Evolutionary conservation across 2,888 invertebrate genomes (phyloP), one percentile per base, ranked within the genome.

Genomic region (Callyntrura guangdongensis): DNA sequence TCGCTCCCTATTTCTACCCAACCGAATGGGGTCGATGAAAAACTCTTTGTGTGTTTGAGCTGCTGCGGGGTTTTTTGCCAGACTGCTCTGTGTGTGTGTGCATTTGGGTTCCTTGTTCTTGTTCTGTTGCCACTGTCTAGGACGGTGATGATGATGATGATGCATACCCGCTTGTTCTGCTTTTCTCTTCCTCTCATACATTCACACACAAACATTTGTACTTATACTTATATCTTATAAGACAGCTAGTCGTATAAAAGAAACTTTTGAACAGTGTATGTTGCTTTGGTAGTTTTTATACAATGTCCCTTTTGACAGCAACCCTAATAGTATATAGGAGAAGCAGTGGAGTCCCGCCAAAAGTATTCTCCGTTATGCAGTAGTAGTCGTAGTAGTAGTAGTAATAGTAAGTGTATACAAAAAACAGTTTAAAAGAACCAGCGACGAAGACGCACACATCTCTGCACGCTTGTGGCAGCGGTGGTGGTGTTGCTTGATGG

Each of bases 11-110:
- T 5, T 85, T 27, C 72, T 53, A 83, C 64, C 20, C 83, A 53
- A 14, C 90, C 86, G 90, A 90, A 53, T 82, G 53, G 85, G 74
- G 82, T 82, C 90, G 90, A 90, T 86, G 25, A 9, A 17, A n/a
- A 56, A 72, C 59, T 77, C 59, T 83, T 47, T 64, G 47, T 17
- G 47, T 49, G 49, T n/a, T n/a, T n/a, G n/a, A n/a, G n/a, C n/a
- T 79, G 79, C 17, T 56, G 56, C 56, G 56, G 27, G 20, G 1
- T 14, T 53, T 36, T 79, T 79, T 79, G 79, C 56, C 56, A 53
- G 79, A 56, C 56, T 59, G 14, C 56, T 27, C 14, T 17, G n/a
- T n/a, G n/a, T n/a, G n/a, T 45, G 17, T 45, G 4, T 17, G 1
- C 53, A 22, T 22, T 67, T 67, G 2, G 25, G 1, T 67, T 27